A percentile compares a stretch with the other conserved stretches of the same genome.
Conservation (phyloP, 2,888 invertebrate species). For the Cataglyphis cursor region DNA sequence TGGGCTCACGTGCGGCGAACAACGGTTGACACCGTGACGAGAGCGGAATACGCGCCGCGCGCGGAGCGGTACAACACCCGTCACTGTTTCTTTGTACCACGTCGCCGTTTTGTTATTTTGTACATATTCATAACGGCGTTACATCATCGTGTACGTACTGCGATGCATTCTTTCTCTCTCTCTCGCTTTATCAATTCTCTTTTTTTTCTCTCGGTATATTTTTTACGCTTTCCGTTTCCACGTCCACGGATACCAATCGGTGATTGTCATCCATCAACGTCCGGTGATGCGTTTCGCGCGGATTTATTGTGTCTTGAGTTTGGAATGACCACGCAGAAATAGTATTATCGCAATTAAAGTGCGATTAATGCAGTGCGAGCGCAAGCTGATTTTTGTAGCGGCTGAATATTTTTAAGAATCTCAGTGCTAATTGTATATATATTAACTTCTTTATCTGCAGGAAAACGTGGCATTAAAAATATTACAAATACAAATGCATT, state of each 20-base stretch:
- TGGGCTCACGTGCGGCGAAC: conserved; percentile 80
- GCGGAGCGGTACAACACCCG: conserved; percentile 70
- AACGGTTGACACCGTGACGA: conserved; percentile 78
- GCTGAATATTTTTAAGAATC: conserved; percentile 1
- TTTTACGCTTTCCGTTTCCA: conserved; percentile 65
- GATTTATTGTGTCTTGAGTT: conserved; percentile 34
- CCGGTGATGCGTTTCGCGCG: conserved; percentile 47
- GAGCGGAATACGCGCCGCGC: conserved; percentile 67
- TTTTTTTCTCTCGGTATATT: conserved; percentile 49
- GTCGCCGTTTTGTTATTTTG: conserved; percentile 82
- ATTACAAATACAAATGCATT: not conserved
- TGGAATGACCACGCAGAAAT: conserved; percentile 42
- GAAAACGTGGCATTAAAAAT: too few relatives aligned
- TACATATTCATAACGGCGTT: conserved; percentile 84
- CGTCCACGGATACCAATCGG: conserved; percentile 64
- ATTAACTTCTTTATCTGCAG: not conserved
- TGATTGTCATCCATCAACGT: conserved; percentile 66
- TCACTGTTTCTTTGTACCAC: conserved; percentile 79
- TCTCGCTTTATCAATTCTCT: conserved; percentile 10
- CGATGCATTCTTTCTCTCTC: conserved; percentile 72
- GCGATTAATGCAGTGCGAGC: conserved; percentile 38
- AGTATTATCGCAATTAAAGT: conserved; percentile 25
- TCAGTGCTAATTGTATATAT: conserved; percentile 15
- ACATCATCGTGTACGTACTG: conserved; percentile 78
- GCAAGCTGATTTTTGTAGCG: conserved; percentile 13